phyloP scores from a whole-genome alignment of 1,140 invertebrate genomes.

The Venturia canescens region DNA sequence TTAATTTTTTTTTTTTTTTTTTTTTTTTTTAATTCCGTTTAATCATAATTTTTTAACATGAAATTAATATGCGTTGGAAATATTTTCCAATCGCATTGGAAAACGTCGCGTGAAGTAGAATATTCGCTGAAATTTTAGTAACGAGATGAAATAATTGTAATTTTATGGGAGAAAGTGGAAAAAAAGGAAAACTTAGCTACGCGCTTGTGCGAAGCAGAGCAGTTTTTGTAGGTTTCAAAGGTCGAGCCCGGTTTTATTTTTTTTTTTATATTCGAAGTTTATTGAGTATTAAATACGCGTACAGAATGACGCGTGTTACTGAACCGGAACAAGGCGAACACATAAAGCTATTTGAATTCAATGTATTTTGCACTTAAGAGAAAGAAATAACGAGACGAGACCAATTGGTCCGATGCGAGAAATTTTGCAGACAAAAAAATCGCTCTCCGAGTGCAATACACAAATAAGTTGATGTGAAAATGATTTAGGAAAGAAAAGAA shows the following conservation, averaged over 20 bases:
- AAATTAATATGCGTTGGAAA: background rate
- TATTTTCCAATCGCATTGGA: background rate
- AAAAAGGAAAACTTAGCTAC: no score
- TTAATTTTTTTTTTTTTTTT: conserved; percentile 11
- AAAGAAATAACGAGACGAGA: background rate
- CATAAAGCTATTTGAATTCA: no score
- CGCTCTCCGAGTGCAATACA: background rate
- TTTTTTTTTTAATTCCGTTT: no score
- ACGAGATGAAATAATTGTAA: background rate
- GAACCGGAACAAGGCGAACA: no score
- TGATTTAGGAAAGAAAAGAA: background rate
- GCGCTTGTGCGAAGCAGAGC: no score
- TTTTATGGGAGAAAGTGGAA: no score
- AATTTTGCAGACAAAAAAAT: no score
- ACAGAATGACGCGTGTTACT: no score
- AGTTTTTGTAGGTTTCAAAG: conserved; percentile 1
- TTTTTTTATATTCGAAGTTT: background rate
- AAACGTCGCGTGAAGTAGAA: background rate
- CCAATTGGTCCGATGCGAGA: no score
- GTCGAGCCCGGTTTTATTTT: conserved; percentile 6
- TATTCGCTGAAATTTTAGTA: background rate
- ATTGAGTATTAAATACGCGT: background rate
- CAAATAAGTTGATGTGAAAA: background rate
- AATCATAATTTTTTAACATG: background rate
- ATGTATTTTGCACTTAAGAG: background rate